Evolutionary conservation across 2,113 vertebrate species (phyloP).

Genomic region (Rhinogobius similis): DNA sequence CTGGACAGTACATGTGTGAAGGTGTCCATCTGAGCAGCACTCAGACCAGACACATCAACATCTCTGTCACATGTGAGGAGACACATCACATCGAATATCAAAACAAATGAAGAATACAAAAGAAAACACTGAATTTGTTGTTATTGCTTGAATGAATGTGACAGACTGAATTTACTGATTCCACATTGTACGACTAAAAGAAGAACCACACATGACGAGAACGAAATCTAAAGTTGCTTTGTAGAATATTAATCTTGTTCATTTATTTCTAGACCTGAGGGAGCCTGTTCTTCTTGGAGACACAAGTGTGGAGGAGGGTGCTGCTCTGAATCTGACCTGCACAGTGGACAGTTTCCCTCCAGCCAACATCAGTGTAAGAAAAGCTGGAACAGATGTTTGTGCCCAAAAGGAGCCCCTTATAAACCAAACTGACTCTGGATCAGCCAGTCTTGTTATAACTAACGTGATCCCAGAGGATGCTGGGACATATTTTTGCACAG

Average conservation of each 20-base stretch:
- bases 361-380: conserved; percentile 17
- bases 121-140: no score
- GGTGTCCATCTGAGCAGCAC: conserved; percentile 12
- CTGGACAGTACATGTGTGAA: conserved; percentile 52
- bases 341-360: conserved; percentile 43
- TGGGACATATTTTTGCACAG: conserved; percentile 53
- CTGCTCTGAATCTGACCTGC: conserved; percentile 36
- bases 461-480: conserved; percentile 21
- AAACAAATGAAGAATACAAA: neutral
- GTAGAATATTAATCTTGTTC: no score
- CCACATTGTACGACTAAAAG: no score
- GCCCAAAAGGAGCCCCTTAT: neutral
- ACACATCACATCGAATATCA: neutral
- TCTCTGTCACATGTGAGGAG: conserved; percentile 40
- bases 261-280: conserved; percentile 27
- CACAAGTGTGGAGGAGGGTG: neutral
- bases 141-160: no score
- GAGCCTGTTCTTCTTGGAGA: conserved; percentile 13
- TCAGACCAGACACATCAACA: neutral
- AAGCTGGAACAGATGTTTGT: neutral
- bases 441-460: conserved; percentile 9
- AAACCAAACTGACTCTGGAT: neutral
- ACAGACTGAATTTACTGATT: no score
- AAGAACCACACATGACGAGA: no score
- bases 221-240: no score